Evolutionary conservation across 2,888 invertebrate species (phyloP), one percentile per base, ranked within the genome.

Genomic region (Oxytorus armatus): DNA sequence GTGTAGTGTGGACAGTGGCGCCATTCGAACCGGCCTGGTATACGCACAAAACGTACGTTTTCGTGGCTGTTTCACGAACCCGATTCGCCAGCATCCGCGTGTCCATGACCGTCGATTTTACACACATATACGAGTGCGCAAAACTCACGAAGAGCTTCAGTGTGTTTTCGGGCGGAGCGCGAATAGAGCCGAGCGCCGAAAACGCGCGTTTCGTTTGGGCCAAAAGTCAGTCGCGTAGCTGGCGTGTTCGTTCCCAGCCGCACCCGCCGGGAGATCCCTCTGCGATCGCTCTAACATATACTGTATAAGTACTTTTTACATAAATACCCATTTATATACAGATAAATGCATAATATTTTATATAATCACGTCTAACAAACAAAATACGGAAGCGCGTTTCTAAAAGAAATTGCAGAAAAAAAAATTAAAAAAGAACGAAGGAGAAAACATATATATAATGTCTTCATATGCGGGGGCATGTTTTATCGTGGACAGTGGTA

Each of bases 201-300:
- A 73, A 63, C 77, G 63, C 77, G 80, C 73, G 73, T 73, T 77
- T 73, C 80, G 77, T 47, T 66, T 53, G 55, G 25, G n/a, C 69
- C 73, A 55, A 74, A 74, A 77, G 77, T 73, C 77, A 68, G 73
- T 80, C 77, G 76, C 76, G 76, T 77, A 77, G 79, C 68, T 80
- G 68, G 80, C 77, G 80, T 77, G 80, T 65, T 42, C 63, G 73
- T 77, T 63, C 69, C 29, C 77, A 81, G 80, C 80, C 80, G 80
- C 80, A 73, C 77, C 80, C 80, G 80, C 77, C 73, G 80, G 73
- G 69, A 69, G 57, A 42, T 77, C 51, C 8, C 63, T 47, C 63
- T 53, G 14, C 49, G 47, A 68, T 72, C 53, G 33, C 49, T 10
- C 33, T 18, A 42, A 36, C 21, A 49, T 39, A 14, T 21, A 36